Evolutionary conservation across 2,888 invertebrate genomes (phyloP).

Genomic region (Hypomecis atomaria): DNA sequence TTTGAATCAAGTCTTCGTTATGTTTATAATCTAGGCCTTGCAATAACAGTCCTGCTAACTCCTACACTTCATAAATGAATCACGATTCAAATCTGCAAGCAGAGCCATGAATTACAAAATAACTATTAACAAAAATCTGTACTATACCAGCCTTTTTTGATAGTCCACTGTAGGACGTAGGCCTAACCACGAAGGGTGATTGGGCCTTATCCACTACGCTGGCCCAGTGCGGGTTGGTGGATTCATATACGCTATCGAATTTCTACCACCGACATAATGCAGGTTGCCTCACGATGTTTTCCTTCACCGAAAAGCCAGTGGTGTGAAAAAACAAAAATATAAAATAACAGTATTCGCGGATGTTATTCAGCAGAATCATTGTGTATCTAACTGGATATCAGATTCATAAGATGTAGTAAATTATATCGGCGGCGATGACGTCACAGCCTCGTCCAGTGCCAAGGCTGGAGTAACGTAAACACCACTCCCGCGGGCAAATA

Average conservation of each 20-base stretch:
- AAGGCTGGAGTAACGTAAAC: slow-evolving; percentile 69
- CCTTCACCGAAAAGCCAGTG: no score
- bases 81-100: neutral
- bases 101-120: neutral
- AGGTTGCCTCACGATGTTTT: no score
- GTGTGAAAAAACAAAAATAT: no score
- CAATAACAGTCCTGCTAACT: slow-evolving; percentile 1
- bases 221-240: no score
- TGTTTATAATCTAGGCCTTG: neutral
- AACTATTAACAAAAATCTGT: neutral
- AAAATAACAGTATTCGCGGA: neutral
- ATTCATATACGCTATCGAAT: no score
- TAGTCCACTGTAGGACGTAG: no score
- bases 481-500: slow-evolving; percentile 58
- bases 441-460: slow-evolving; percentile 69
- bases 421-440: slow-evolving; percentile 57
- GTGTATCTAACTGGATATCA: slow-evolving; percentile 6
- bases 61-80: no score
- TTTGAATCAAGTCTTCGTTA: neutral
- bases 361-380: slow-evolving; percentile 4
- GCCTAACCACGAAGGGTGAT: no score
- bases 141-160: no score
- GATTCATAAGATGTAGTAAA: slow-evolving; percentile 10
- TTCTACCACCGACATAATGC: no score
- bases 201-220: no score